Base-by-base conservation (phyloP, 2,797 vertebrate genomes). In the Tragopan temminckii region DNA sequence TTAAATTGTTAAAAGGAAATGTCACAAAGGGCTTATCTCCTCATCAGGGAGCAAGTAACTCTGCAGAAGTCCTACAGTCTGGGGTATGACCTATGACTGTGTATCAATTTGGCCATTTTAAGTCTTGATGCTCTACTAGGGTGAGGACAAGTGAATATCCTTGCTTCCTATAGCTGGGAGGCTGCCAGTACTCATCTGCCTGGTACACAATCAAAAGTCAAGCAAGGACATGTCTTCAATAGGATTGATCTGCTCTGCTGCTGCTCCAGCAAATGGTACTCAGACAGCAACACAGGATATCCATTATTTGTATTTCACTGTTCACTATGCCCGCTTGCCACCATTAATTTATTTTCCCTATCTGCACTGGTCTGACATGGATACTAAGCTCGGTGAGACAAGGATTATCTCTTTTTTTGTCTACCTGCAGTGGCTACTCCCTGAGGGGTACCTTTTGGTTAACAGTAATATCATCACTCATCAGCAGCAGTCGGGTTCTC, bases 401-500 rank as follows among this genome's bases (percentile, higher is more conserved):
- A 20, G 33, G 19, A 90, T 75, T 35, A 93, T 85, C 66, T 83
- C 25, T 86, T 94, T 76, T 46, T 80, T 48, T 68, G n/a, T 63
- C 35, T 78, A 12, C 50, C 31, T 42, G 24, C 10, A 15, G 66
- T 0, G 2, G 50, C 69, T 89, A 17, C 43, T 69, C 84, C 89
- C 84, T 63, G 66, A 87, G 53, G 84, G 80, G 36, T 85, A 71
- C 15, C 48, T 91, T 91, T 78, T 64, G 53, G 72, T 91, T 75
- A 93, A 63, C 12, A 84, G 78, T 0, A 4, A 38, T 89, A 90
- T n/a, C 81, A 88, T 92, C 63, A 79, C 77, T 88, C 77, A 91
- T 4, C 67, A 91, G 7, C 69, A 92, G 70, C 71, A 48, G 58
- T 27, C 43, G 64, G 71, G 40, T 19, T 94, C 57, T 93, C 97